phyloP scores from a whole-genome alignment of 2,113 vertebrate genomes.

The Chloebia gouldiae region DNA sequence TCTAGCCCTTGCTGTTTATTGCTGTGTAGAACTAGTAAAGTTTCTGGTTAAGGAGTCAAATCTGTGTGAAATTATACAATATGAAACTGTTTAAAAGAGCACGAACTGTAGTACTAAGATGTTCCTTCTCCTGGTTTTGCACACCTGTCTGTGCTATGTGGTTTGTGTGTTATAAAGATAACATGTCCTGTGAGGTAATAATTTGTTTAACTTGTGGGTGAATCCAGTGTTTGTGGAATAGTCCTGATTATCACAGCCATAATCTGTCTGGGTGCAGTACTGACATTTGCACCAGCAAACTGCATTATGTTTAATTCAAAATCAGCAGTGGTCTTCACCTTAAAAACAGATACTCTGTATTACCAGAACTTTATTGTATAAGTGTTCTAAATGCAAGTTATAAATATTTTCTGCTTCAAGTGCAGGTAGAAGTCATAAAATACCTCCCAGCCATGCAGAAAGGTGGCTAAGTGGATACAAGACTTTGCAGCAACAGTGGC shows the following conservation, averaged over 20 bases:
- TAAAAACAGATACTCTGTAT: neutral
- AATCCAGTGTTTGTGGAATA: neutral
- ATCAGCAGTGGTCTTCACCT: neutral
- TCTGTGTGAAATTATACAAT: neutral
- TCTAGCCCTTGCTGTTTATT: neutral
- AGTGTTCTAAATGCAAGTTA: neutral
- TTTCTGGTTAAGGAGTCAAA: neutral
- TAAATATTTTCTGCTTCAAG: neutral
- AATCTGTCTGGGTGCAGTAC: neutral
- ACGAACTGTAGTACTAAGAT: neutral
- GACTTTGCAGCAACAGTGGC: neutral
- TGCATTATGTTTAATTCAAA: neutral
- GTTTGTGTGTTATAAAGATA: neutral
- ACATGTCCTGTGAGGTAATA: neutral
- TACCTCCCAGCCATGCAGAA: neutral
- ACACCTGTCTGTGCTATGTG: neutral
- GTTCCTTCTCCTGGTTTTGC: neutral
- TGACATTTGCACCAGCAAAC: neutral
- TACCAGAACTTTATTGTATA: neutral
- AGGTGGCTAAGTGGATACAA: rapidly evolving
- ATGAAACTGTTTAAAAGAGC: neutral
- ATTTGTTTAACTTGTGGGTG: neutral
- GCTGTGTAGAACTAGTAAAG: neutral
- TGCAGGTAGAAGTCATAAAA: neutral
- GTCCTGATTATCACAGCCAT: neutral